Conservation (phyloP, 1,140 invertebrate species). For the Amyelois transitella region DNA sequence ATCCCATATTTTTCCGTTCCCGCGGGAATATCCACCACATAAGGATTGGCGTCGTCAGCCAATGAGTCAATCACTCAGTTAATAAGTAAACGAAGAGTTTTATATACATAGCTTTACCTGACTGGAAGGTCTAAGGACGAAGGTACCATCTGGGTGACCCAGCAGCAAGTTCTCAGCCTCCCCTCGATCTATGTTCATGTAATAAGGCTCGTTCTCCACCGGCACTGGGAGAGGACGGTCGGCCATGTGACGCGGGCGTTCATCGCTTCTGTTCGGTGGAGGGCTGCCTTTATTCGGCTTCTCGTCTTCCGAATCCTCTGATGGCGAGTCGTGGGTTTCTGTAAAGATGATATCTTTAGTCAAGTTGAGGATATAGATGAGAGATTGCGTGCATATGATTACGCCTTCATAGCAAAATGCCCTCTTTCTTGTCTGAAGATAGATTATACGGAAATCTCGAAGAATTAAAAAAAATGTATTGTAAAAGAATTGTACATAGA, state of each 20-base stretch:
- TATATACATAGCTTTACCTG: constrained; percentile 37
- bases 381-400: too few species aligned
- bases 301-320: constrained; percentile 36
- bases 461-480: too few species aligned
- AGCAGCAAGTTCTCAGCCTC: constrained; percentile 62
- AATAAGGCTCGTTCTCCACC: constrained; percentile 67
- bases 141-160: constrained; percentile 65
- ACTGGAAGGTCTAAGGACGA: constrained; percentile 64
- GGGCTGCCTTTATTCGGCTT: constrained; percentile 1
- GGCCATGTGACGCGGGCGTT: constrained; percentile 42
- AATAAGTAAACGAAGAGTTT: background rate
- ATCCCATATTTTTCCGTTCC: too few species aligned
- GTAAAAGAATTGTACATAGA: too few species aligned
- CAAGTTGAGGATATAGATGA: too few species aligned
- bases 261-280: constrained; percentile 21
- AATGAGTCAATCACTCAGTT: too few species aligned
- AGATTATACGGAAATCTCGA: too few species aligned
- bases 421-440: too few species aligned
- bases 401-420: background rate
- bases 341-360: too few species aligned
- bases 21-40: too few species aligned
- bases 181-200: constrained; percentile 62
- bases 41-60: too few species aligned
- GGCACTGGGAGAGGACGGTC: constrained; percentile 66
- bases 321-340: constrained; percentile 51